A percentile compares a stretch with the other conserved stretches of the same genome.
phyloP scores from a whole-genome alignment of 1,140 invertebrate genomes.

The Macrotrachela quadricornifera region DNA sequence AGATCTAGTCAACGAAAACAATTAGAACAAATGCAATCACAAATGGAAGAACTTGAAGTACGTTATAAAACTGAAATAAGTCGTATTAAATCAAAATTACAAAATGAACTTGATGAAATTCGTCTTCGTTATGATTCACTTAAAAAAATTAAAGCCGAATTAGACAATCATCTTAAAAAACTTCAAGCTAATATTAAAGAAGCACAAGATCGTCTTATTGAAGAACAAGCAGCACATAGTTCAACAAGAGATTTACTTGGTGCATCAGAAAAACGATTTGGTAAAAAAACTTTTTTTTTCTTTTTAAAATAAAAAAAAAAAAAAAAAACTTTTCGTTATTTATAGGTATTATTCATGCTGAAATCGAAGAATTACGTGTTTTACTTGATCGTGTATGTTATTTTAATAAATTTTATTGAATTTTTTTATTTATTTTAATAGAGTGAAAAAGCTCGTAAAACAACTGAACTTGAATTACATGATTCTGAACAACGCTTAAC shows the following conservation, averaged over 20 bases:
- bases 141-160: conserved; percentile 2
- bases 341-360: no score
- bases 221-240: conserved; percentile 4
- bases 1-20: background rate
- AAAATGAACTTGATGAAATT: conserved; percentile 1
- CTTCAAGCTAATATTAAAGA: background rate
- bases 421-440: background rate
- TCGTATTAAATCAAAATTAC: conserved; percentile 1
- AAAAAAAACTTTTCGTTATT: no score
- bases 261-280: background rate
- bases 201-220: conserved; percentile 1
- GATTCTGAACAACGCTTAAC: background rate
- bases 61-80: conserved; percentile 1
- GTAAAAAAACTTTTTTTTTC: no score
- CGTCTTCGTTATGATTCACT: background rate
- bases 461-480: conserved; percentile 1
- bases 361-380: no score
- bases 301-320: no score
- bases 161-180: conserved; percentile 1
- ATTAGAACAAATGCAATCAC: conserved; percentile 1
- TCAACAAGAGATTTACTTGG: background rate
- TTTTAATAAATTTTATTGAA: no score
- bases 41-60: conserved; percentile 4
- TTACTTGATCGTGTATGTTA: no score
- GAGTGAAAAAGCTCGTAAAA: conserved; percentile 1